These are phyloP conservation scores for Tautogolabrus adspersus DNA, from an alignment of 2,113 vertebrate genomes.

Conservation along the genomic window DNA sequence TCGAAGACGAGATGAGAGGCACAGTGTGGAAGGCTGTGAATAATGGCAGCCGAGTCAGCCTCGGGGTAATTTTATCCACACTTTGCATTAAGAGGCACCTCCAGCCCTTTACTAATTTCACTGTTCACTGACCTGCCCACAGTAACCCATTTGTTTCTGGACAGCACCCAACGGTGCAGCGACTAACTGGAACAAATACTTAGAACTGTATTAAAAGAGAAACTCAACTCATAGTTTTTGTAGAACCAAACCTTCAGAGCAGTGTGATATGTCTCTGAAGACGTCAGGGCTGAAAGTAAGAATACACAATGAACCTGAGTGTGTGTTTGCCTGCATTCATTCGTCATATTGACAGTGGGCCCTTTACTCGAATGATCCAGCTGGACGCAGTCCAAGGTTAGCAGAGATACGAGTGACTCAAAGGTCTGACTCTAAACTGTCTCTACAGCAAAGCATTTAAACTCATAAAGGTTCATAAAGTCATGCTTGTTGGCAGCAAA, in stretches of 20 bases:
- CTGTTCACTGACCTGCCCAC: conserved; percentile 69
- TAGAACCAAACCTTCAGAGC: background rate
- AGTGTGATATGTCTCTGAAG: background rate
- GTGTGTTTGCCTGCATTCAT: background rate
- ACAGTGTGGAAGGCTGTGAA: conserved; percentile 30
- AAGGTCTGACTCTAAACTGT: background rate
- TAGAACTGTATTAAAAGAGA: conserved; percentile 49
- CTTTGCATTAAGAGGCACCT: conserved; percentile 59
- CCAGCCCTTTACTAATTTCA: conserved; percentile 75
- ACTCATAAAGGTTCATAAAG: background rate
- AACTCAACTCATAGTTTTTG: conserved; percentile 13
- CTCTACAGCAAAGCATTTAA: background rate
- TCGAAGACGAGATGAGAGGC: conserved; percentile 11
- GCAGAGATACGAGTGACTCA: background rate
- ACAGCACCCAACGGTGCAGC: conserved; percentile 49
- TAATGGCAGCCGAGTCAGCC: conserved; percentile 44
- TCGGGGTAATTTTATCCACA: conserved; percentile 55
- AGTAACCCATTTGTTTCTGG: conserved; percentile 62
- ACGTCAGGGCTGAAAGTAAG: background rate
- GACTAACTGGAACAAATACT: conserved; percentile 63
- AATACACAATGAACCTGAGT: background rate
- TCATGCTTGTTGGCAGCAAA: background rate
- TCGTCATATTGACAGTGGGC: background rate
- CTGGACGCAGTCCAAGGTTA: background rate
- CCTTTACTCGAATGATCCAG: background rate